Percentiles rank a stretch among this genome's conserved stretches.
Conservation (phyloP, 2,113 vertebrate genomes). For the Pluvialis apricaria region DNA sequence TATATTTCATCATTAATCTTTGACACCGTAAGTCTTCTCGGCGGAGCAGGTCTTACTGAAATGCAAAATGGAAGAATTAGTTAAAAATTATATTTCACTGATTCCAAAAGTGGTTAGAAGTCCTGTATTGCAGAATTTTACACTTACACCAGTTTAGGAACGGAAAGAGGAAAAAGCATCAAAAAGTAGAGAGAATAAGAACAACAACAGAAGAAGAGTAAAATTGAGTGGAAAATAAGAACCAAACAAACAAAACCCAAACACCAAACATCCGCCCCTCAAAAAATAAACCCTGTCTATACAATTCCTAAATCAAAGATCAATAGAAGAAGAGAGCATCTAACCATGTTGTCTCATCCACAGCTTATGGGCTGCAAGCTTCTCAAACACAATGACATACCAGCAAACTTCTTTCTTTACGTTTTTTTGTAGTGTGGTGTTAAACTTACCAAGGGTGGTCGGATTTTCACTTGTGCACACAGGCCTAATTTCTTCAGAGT, state of each 20-base stretch:
- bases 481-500: slow-evolving; percentile 33
- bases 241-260: neutral
- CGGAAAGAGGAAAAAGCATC: neutral
- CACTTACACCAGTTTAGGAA: neutral
- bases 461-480: slow-evolving; percentile 36
- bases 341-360: neutral
- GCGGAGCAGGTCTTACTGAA: slow-evolving; percentile 60
- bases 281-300: neutral
- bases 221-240: neutral
- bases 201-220: neutral
- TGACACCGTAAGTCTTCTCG: neutral
- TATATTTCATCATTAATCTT: neutral
- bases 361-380: neutral
- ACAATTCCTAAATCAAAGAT: neutral
- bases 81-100: neutral
- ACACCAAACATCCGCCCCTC: neutral
- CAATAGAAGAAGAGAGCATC: neutral
- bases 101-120: neutral
- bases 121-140: neutral
- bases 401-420: neutral
- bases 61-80: neutral
- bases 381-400: neutral
- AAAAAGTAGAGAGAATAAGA: neutral
- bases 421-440: neutral
- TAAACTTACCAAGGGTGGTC: slow-evolving; percentile 29